Evolutionary conservation across 1,140 invertebrate genomes (phyloP).

Genomic region (Homarus americanus): DNA sequence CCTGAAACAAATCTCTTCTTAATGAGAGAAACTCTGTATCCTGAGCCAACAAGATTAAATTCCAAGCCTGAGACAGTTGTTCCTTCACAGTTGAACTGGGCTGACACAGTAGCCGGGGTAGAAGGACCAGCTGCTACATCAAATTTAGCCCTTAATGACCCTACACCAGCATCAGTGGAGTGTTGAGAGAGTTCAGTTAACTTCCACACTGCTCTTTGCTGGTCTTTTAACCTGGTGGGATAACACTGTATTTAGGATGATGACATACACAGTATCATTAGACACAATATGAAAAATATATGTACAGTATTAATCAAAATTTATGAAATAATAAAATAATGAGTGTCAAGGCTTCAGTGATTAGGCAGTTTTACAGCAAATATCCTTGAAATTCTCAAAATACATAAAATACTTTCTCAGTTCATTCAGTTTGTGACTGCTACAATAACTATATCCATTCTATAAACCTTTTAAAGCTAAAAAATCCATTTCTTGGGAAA

Average conservation of each 20-base stretch:
- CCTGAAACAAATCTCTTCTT: slow-evolving; percentile 97
- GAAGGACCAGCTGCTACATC: slow-evolving; percentile 90
- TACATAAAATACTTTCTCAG: no score
- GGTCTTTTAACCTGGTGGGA: slow-evolving; percentile 84
- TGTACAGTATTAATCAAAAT: no score
- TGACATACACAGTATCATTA: background rate
- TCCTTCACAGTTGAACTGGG: slow-evolving; percentile 96
- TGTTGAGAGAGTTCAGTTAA: slow-evolving; percentile 93
- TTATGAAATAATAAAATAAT: no score
- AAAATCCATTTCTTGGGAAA: no score
- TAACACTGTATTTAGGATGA: background rate
- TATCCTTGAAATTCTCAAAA: no score
- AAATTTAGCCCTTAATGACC: slow-evolving; percentile 92
- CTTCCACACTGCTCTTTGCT: slow-evolving; percentile 92
- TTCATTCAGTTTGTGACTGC: no score
- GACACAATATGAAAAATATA: no score
- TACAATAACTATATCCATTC: no score
- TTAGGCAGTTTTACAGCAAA: no score
- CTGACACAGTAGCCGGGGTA: slow-evolving; percentile 88
- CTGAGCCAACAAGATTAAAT: slow-evolving; percentile 91
- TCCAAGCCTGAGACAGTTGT: slow-evolving; percentile 92
- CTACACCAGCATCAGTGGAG: slow-evolving; percentile 80
- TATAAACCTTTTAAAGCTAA: no score
- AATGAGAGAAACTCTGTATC: slow-evolving; percentile 94
- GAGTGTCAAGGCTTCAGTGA: no score